Evolutionary conservation across 1,140 invertebrate species (phyloP).

Genomic region (Paraescarpia echinospica): DNA sequence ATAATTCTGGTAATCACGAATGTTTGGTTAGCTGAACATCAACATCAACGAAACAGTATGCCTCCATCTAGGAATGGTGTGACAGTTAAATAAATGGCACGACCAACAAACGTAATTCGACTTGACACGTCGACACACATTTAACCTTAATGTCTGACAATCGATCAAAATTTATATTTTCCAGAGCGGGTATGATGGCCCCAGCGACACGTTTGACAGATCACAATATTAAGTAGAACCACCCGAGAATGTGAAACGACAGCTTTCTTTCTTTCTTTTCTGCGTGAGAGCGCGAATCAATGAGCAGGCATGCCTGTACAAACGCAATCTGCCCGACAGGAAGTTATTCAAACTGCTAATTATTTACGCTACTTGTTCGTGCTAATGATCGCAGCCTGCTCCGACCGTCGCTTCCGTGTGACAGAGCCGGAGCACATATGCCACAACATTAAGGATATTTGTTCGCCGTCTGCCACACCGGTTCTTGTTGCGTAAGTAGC

Average conservation of each 20-base stretch:
- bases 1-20: background rate
- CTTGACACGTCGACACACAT: background rate
- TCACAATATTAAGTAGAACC: background rate
- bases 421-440: no score
- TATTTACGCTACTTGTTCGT: no score
- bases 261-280: no score
- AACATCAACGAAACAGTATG: background rate
- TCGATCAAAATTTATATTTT: background rate
- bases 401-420: no score
- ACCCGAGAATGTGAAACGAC: background rate
- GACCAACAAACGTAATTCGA: background rate
- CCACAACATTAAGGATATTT: background rate
- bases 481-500: background rate
- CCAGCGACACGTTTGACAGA: background rate
- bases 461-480: background rate
- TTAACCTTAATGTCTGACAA: background rate
- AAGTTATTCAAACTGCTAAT: no score
- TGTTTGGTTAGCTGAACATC: background rate
- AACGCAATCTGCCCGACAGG: no score
- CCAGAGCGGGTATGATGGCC: background rate
- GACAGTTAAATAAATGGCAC: background rate
- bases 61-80: background rate
- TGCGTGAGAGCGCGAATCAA: background rate
- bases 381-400: no score
- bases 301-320: background rate